phyloP scores from a whole-genome alignment of 2,113 vertebrate genomes.

The Sebastes schlegelii region DNA sequence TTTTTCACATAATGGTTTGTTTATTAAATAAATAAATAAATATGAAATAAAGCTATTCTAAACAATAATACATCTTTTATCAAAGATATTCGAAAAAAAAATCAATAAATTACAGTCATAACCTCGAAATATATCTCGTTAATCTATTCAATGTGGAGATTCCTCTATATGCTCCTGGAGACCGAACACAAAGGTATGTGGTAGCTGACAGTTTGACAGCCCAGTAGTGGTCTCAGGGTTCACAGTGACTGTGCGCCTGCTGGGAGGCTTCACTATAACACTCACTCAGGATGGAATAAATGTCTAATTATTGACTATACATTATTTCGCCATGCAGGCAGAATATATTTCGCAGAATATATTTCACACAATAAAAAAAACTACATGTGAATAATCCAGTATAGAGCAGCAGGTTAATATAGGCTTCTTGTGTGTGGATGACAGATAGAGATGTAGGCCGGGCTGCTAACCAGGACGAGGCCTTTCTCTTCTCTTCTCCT shows the following conservation, averaged over 20 bases:
- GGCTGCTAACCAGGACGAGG: constrained; percentile 27
- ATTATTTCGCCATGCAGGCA: background rate
- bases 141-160: background rate
- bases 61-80: too few species aligned
- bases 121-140: background rate
- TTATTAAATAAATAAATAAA: too few species aligned
- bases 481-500: constrained; percentile 16
- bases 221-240: background rate
- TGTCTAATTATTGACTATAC: background rate
- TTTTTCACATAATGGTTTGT: background rate
- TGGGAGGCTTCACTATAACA: background rate
- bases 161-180: background rate
- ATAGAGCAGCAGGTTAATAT: too few species aligned
- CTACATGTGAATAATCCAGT: background rate
- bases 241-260: background rate
- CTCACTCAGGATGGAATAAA: too few species aligned
- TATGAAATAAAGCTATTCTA: too few species aligned
- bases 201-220: constrained; percentile 1
- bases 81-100: too few species aligned
- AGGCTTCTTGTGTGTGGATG: background rate
- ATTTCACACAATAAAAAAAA: background rate
- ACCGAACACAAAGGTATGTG: background rate
- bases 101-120: background rate
- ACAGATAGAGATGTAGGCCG: constrained; percentile 28
- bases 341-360: background rate